phyloP scores from a whole-genome alignment of 2,797 vertebrate genomes.

The Hemibagrus guttatus region DNA sequence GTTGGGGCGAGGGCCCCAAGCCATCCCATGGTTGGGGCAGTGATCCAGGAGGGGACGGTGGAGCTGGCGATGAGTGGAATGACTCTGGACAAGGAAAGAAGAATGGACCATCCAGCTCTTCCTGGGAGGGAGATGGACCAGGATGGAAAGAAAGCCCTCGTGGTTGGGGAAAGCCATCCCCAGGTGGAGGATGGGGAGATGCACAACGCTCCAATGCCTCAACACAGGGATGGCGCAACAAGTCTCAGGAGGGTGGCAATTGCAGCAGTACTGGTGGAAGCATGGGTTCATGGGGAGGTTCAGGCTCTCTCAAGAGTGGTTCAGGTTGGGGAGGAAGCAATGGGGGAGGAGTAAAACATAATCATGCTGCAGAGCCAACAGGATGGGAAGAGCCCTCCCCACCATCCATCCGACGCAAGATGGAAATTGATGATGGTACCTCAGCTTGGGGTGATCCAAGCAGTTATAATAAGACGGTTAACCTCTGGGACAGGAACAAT shows the following conservation, averaged over 20 bases:
- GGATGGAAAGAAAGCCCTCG: slow-evolving; percentile 86
- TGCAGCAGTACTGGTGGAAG: slow-evolving; percentile 79
- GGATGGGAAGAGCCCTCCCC: slow-evolving; percentile 98
- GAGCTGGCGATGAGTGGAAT: slow-evolving; percentile 78
- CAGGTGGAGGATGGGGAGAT: slow-evolving; percentile 83
- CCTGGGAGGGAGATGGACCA: slow-evolving; percentile 87
- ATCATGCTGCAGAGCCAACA: slow-evolving; percentile 77
- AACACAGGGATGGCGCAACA: slow-evolving; percentile 84
- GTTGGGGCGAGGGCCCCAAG: slow-evolving; percentile 92
- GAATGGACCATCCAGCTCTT: slow-evolving; percentile 77
- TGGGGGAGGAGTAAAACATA: slow-evolving; percentile 76
- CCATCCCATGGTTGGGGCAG: slow-evolving; percentile 84
- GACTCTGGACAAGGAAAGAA: slow-evolving; percentile 87
- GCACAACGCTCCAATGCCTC: slow-evolving; percentile 79
- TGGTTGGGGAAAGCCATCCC: slow-evolving; percentile 66
- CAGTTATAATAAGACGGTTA: slow-evolving; percentile 92
- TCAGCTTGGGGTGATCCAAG: slow-evolving; percentile 98
- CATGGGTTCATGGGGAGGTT: slow-evolving; percentile 86
- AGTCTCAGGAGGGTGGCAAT: slow-evolving; percentile 84
- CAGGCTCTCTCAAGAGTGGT: slow-evolving; percentile 85
- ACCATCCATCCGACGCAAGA: slow-evolving; percentile 94
- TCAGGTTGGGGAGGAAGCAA: slow-evolving; percentile 82
- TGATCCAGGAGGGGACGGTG: slow-evolving; percentile 82
- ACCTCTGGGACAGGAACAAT: slow-evolving; percentile 97
- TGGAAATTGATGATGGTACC: slow-evolving; percentile 98